Percentiles rank a stretch among this genome's conserved stretches.
Evolutionary conservation across 2,797 vertebrate species (phyloP).

Genomic region (Rousettus madagascariensis): DNA sequence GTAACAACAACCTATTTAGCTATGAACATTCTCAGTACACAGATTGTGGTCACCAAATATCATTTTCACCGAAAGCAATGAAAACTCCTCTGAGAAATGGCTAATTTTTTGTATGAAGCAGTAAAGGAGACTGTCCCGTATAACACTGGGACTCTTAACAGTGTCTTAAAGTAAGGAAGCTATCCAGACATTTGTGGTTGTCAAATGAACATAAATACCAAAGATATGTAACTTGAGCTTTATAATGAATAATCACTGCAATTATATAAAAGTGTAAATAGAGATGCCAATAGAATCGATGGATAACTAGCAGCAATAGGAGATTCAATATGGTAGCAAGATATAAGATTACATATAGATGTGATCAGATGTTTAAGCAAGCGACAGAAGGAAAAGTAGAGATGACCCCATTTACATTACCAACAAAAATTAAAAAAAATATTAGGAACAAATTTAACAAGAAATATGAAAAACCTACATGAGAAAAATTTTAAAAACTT

Average conservation of each 20-base stretch:
- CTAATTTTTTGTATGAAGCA: neutral
- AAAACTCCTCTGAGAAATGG: neutral
- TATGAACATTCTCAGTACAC: neutral
- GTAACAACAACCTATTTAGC: neutral
- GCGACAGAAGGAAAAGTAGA: neutral
- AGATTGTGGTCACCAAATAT: neutral
- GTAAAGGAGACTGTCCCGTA: neutral
- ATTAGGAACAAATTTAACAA: neutral
- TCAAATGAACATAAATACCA: neutral
- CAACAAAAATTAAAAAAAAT: neutral
- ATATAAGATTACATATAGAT: neutral
- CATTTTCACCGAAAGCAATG: neutral
- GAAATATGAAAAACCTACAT: neutral
- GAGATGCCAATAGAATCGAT: neutral
- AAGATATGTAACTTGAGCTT: neutral
- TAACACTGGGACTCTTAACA: neutral
- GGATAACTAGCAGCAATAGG: neutral
- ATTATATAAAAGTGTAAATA: neutral
- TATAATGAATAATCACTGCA: neutral
- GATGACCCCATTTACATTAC: neutral
- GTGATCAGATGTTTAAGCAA: neutral
- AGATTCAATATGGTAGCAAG: neutral
- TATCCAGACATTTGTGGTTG: neutral
- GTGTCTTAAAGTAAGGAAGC: neutral
- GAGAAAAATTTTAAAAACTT: constrained; percentile 1